These are phyloP conservation scores for Drosophila mayri DNA, from an alignment of 1,140 invertebrate genomes.

Conservation along the genomic window DNA sequence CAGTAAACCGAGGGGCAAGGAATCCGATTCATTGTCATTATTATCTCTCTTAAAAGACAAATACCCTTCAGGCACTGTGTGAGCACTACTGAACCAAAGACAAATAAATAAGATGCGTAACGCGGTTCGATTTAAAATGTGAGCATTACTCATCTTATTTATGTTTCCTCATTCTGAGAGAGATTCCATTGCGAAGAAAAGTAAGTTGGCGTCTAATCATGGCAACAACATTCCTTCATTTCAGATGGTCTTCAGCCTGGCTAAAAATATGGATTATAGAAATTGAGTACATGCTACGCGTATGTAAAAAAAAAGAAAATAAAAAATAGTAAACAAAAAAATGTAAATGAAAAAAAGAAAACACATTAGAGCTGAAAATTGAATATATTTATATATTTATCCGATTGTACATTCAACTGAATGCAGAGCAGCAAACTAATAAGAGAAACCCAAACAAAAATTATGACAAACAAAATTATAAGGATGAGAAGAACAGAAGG, in stretches of 20 bases:
- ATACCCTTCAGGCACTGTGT: neutral
- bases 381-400: conserved; percentile 73
- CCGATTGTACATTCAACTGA: conserved; percentile 64
- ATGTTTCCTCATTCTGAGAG: neutral
- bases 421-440: conserved; percentile 60
- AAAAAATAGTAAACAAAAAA: conserved; percentile 61
- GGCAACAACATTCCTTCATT: conserved; percentile 27
- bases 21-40: neutral
- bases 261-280: conserved; percentile 50
- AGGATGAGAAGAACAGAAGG: conserved; percentile 38
- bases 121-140: neutral
- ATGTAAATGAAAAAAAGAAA: conserved; percentile 55
- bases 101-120: neutral
- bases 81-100: neutral
- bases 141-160: neutral
- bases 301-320: conserved; percentile 52
- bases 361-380: conserved; percentile 73
- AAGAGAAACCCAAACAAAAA: conserved; percentile 43
- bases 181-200: neutral
- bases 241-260: conserved; percentile 64
- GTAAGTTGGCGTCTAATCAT: conserved; percentile 9
- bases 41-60: neutral
- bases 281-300: conserved; percentile 41
- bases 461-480: conserved; percentile 47
- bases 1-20: conserved; percentile 1